Conservation (phyloP, 2,888 invertebrate species). For the Ochropleura plecta region DNA sequence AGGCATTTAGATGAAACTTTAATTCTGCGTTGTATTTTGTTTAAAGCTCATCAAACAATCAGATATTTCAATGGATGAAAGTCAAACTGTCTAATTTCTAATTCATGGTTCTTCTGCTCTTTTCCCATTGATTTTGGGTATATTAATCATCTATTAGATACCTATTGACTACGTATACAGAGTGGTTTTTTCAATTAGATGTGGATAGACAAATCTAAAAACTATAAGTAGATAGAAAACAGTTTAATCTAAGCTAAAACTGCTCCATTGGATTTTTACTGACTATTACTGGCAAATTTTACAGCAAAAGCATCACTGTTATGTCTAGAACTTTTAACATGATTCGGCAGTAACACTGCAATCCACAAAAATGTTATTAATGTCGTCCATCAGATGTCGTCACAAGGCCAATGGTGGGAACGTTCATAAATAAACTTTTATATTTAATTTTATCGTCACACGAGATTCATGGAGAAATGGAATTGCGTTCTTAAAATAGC, state of each 20-base stretch:
- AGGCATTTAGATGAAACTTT: background rate
- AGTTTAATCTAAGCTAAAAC: no score
- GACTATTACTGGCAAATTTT: background rate
- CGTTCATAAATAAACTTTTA: conserved; percentile 53
- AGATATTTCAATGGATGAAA: background rate
- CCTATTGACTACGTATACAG: background rate
- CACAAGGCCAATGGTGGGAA: conserved; percentile 64
- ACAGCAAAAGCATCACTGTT: background rate
- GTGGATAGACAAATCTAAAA: no score
- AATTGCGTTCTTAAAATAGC: conserved; percentile 50
- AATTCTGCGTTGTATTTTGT: background rate
- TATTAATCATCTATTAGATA: background rate
- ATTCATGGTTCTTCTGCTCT: background rate
- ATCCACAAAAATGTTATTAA: conserved; percentile 49
- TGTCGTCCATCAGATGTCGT: conserved; percentile 54
- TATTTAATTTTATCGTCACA: conserved; percentile 46
- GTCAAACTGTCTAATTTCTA: no score
- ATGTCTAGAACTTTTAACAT: conserved; percentile 5
- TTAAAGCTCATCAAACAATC: background rate
- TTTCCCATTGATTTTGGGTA: background rate
- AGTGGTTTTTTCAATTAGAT: no score
- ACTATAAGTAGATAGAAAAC: no score
- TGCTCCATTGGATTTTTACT: no score
- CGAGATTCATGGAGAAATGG: conserved; percentile 52
- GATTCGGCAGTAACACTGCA: conserved; percentile 6